A percentile compares a stretch with the other conserved stretches of the same genome.
phyloP scores from a whole-genome alignment of 2,797 vertebrate genomes.

The Pantherophis vulpinus region DNA sequence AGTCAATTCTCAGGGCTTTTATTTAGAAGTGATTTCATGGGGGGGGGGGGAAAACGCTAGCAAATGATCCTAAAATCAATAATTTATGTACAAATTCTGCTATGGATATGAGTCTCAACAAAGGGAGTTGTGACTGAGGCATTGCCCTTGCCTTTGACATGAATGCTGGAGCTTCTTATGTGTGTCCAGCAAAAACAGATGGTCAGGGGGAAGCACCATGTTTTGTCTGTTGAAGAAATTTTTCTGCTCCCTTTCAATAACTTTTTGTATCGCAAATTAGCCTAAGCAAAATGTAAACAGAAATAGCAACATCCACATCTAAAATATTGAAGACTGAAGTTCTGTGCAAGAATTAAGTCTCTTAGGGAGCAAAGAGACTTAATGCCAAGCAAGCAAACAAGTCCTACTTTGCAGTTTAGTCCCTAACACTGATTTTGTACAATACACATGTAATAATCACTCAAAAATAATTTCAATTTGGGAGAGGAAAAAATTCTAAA shows the following conservation, averaged over 20 bases:
- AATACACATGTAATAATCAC: slow-evolving; percentile 61
- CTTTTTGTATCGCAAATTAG: background rate
- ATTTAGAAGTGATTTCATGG: background rate
- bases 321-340: background rate
- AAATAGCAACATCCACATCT: background rate
- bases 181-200: background rate
- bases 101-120: background rate
- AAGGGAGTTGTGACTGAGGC: background rate
- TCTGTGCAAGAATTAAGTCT: background rate
- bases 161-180: background rate
- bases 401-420: background rate
- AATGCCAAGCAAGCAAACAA: background rate
- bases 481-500: slow-evolving; percentile 35
- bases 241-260: background rate
- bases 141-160: background rate
- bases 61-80: background rate
- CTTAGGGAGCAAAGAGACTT: background rate
- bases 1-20: background rate
- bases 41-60: background rate
- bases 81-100: background rate
- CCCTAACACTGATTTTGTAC: slow-evolving; percentile 47
- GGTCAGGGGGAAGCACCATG: no score
- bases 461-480: slow-evolving; percentile 51
- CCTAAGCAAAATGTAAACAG: background rate
- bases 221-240: background rate